Base-by-base conservation (phyloP, 2,113 vertebrate species). In the Orcinus orca region DNA sequence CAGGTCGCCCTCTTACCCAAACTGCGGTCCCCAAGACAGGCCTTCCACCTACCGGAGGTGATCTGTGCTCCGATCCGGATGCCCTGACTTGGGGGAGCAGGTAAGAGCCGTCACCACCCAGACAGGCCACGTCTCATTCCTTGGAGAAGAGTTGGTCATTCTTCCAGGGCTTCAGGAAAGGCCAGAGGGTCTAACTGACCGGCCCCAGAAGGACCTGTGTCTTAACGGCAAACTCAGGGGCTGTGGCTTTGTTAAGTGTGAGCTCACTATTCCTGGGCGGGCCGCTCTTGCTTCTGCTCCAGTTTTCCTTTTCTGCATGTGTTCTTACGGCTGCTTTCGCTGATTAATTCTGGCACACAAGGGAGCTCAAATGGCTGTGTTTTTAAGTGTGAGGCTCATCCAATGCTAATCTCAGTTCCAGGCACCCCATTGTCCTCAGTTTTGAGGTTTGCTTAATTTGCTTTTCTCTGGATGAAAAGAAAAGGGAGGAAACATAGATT, bases 381-480 rank as follows among this genome's bases (percentile, higher is more conserved):
- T 79, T 79, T 47, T 60, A 58, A 58, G 31, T 97, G 93, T 7
- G 2, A 90, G 38, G 67, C 3, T 81, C n/a, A 23, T 74, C 76
- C n/a, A 31, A 12, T 33, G 50, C 62, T 68, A 33, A 21, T 90
- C 83, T 88, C 41, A 95, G 87, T 68, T 93, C 0, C 31, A 8
- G 65, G 62, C 81, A 60, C 25, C 60, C 15, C 53, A 13, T 14
- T 90, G 38, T 55, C 76, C 65, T 15, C 44, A 65, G 38, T 44
- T 95, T 89, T 33, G 71, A 95, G 87, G 74, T 90, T 85, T 80
- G 58, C 71, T 95, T 97, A 68, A 92, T 73, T 81, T 88, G 13
- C 73, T 92, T 86, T 87, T 95, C 80, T 96, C 95, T 29, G n/a
- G 44, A 25, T 41, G 91, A 92, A 76, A 97, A 94, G 87, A 70